Conservation (phyloP, 1,140 invertebrate species). For the Akabosia matsudoensis region DNA sequence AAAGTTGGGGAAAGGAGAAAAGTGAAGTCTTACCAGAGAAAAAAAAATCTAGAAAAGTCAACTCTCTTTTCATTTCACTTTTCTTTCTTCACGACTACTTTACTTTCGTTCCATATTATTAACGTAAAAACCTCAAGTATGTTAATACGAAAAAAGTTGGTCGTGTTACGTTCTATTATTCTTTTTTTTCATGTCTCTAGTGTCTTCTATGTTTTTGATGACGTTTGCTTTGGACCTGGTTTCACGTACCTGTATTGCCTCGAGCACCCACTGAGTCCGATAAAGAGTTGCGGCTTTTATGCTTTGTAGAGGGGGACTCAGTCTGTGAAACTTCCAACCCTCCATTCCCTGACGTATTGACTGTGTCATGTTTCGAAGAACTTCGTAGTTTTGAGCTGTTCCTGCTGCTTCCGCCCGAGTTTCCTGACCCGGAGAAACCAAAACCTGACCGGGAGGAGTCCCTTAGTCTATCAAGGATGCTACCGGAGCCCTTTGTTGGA, state of each 20-base stretch:
- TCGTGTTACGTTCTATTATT: not conserved
- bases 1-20: not conserved
- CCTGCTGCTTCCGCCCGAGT: not conserved
- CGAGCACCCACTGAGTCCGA: not conserved
- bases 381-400: not conserved
- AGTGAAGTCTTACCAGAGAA: not conserved
- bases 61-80: not conserved
- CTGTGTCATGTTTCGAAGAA: not conserved
- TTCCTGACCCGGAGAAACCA: not conserved
- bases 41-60: not conserved
- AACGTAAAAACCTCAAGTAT: not conserved
- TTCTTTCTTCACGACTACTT: not conserved
- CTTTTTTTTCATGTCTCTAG: not conserved
- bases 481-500: not conserved
- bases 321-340: slow-evolving; percentile 2
- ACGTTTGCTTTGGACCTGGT: not conserved
- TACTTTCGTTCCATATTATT: not conserved
- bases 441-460: slow-evolving; percentile 7
- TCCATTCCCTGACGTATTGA: not conserved
- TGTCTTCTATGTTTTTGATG: not conserved
- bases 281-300: slow-evolving; percentile 7
- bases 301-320: not conserved
- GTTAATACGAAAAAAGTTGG: not conserved
- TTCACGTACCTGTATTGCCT: slow-evolving; percentile 9
- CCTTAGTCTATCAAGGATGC: not conserved